Conservation (phyloP, 2,888 invertebrate species). For the Lasioglossum villosulum region DNA sequence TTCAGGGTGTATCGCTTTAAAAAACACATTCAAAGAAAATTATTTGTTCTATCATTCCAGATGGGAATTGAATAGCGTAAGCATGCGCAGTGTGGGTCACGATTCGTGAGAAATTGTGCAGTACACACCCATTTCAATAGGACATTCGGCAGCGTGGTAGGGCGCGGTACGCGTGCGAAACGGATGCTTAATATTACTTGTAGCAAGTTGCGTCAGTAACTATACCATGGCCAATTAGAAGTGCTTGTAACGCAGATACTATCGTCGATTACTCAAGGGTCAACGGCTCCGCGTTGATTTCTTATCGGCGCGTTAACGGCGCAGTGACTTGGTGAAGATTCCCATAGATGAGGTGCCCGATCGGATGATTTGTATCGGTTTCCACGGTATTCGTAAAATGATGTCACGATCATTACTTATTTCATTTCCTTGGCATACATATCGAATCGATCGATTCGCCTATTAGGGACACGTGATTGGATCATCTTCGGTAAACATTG, state of each 20-base stretch:
- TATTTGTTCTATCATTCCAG: neutral
- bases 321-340: neutral
- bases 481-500: too few relatives aligned
- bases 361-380: neutral
- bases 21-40: neutral
- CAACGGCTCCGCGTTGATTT: neutral
- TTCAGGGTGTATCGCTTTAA: neutral
- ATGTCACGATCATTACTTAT: neutral
- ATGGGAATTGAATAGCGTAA: constrained; percentile 5
- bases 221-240: constrained; percentile 13
- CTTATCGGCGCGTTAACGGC: constrained; percentile 21
- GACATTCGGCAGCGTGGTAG: constrained; percentile 34
- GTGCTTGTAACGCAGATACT: constrained; percentile 7
- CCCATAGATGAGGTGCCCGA: neutral
- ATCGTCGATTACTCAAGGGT: constrained; percentile 14
- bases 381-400: neutral
- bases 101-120: constrained; percentile 56
- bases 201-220: constrained; percentile 23
- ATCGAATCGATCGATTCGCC: neutral
- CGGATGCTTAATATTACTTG: constrained; percentile 27
- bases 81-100: constrained; percentile 15
- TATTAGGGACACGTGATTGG: neutral
- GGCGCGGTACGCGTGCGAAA: constrained; percentile 22
- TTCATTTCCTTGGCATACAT: neutral
- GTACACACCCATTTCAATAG: constrained; percentile 60